Percentiles rank a stretch among this genome's conserved stretches.
Conservation (phyloP, 2,797 vertebrate species). For the Haliaeetus albicilla region DNA sequence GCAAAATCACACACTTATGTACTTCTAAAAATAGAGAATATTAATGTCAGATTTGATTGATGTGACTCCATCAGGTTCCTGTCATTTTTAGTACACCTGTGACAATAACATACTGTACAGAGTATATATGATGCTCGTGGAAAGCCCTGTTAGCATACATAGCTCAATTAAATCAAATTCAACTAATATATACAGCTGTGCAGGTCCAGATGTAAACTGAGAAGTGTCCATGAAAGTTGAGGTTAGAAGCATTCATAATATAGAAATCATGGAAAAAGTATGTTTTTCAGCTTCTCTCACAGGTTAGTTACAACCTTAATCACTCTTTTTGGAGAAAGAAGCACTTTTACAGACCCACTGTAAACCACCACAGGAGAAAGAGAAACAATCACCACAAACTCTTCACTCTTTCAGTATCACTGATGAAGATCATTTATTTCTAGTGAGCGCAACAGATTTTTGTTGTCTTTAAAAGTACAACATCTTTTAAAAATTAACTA, state of each 20-base stretch:
- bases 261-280: background rate
- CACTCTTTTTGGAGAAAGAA: background rate
- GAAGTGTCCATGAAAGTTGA: background rate
- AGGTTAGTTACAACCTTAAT: background rate
- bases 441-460: background rate
- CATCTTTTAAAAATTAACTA: background rate
- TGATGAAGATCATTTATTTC: background rate
- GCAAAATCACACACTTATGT: constrained; percentile 30
- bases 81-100: constrained; percentile 48
- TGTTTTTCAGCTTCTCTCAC: background rate
- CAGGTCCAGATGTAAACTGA: constrained; percentile 9
- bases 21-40: constrained; percentile 62
- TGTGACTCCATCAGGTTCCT: constrained; percentile 6
- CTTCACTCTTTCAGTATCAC: background rate
- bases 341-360: background rate
- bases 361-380: background rate
- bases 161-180: constrained; percentile 27
- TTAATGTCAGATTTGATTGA: constrained; percentile 38
- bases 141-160: background rate
- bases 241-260: constrained; percentile 15
- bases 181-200: constrained; percentile 44
- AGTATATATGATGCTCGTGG: background rate
- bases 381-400: background rate
- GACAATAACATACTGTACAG: constrained; percentile 7
- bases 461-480: background rate